Base-by-base conservation (phyloP, 2,888 invertebrate species). In the Liopterus haemorrhoidalis region DNA sequence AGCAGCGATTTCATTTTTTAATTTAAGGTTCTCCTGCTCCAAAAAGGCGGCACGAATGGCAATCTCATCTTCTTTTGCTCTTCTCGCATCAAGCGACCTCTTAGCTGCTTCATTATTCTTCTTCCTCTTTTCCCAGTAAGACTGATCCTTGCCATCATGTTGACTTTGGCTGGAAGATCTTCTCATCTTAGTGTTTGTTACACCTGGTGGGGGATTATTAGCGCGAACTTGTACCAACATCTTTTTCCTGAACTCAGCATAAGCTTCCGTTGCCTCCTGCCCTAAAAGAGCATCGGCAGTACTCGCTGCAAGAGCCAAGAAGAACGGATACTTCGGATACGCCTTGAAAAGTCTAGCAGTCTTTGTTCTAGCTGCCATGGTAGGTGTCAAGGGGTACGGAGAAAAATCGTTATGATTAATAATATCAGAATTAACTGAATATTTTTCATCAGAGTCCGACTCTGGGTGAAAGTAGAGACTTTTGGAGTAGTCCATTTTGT, bases 81-180 rank as follows among this genome's bases (percentile, higher is more conserved):
- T 75, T 46, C 96, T 73, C 1, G 91, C 81, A 59, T 96, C 95
- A 2, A 96, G 74, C 0, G 93, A 94, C 55, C 92, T 77, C 67
- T 96, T 96, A 0, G 96, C 96, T 0, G 96, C 95, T 51, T 85
- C 88, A 64, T 96, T 96, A 66, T 96, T 96, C 62, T 91, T 89
- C 52, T 86, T 78, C 6, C 95, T 71, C 43, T 92, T 78, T 57
- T 89, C 92, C 71, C 85, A 84, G 63, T 96, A 96, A 0, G 85
- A 80, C 2, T 85, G 85, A 62, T 93, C 91, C 57, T 86, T 75
- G 42, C 52, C 51, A 31, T 48, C 58, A 37, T 58, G 53, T 28
- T 69, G 8, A 71, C 70, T 58, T 11, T 56, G 56, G 24, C 58
- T 55, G 6, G 42, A 54, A 0, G 70, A 72, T 46, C 81, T 68